phyloP scores from a whole-genome alignment of 2,113 vertebrate species.

The Corythaixoides concolor region DNA sequence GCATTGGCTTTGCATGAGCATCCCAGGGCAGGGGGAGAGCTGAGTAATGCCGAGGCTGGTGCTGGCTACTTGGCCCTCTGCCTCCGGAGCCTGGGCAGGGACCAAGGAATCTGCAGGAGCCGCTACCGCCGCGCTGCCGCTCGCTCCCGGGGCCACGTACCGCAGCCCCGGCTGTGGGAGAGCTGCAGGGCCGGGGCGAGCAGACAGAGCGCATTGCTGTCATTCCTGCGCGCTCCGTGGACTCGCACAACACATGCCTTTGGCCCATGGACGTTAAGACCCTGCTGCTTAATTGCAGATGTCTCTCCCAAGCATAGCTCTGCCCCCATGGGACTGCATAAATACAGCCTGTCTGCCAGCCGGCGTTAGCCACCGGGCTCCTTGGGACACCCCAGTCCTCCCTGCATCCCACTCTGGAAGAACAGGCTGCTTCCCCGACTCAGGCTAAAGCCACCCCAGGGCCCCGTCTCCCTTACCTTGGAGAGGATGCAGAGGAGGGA shows the following conservation, averaged over 20 bases:
- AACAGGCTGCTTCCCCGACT: not conserved
- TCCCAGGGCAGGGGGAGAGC: not conserved
- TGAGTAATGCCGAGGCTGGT: not conserved
- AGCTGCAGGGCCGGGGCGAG: not conserved
- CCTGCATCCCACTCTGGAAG: not conserved
- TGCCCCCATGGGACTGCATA: not conserved
- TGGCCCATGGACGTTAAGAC: not conserved
- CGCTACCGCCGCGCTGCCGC: not conserved
- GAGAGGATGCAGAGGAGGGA: constrained; percentile 63
- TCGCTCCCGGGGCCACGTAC: not conserved
- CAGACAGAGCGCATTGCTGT: not conserved
- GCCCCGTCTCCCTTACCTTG: constrained; percentile 68
- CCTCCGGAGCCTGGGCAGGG: constrained; percentile 14
- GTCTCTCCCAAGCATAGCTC: not conserved
- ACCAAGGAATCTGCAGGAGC: not conserved
- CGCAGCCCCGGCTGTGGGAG: not conserved
- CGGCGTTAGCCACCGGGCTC: not conserved
- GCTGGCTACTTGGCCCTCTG: constrained; percentile 9
- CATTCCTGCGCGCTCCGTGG: not conserved
- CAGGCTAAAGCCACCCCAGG: not conserved
- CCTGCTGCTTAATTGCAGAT: not conserved
- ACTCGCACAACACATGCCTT: not conserved
- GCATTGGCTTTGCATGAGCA: not conserved
- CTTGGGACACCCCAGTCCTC: not conserved
- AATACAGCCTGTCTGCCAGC: not conserved